Conservation (phyloP, 1,140 invertebrate species). For the Diprion similis region DNA sequence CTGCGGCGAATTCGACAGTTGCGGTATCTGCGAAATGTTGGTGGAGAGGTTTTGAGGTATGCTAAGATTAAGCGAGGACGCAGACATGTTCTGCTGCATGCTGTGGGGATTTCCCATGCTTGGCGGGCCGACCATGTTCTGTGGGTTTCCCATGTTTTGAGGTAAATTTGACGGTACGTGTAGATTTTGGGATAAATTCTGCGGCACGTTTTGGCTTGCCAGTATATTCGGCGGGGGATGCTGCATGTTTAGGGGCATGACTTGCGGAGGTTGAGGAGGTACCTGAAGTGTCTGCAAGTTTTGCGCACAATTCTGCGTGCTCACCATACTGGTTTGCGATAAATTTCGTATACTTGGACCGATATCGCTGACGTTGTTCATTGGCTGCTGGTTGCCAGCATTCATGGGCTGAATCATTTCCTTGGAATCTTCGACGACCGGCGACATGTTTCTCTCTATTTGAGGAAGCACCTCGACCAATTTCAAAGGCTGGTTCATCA, state of each 20-base stretch:
- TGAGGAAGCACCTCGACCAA: slow-evolving; percentile 45
- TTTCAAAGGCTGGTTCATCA: slow-evolving; percentile 49
- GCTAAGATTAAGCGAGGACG: not conserved
- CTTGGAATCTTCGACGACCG: slow-evolving; percentile 24
- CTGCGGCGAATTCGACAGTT: slow-evolving; percentile 49
- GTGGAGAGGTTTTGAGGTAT: slow-evolving; percentile 21
- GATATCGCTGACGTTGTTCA: slow-evolving; percentile 46
- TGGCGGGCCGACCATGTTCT: slow-evolving; percentile 39
- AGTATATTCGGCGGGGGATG: slow-evolving; percentile 45
- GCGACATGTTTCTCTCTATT: slow-evolving; percentile 47
- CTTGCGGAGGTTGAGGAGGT: slow-evolving; percentile 35
- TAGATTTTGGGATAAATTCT: slow-evolving; percentile 52
- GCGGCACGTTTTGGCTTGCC: slow-evolving; percentile 51
- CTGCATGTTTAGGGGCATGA: slow-evolving; percentile 55
- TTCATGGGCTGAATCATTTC: slow-evolving; percentile 19
- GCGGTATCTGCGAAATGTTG: slow-evolving; percentile 47
- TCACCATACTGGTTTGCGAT: slow-evolving; percentile 40
- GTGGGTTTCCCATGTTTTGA: slow-evolving; percentile 34
- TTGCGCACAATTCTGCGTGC: slow-evolving; percentile 21
- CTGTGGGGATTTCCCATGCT: slow-evolving; percentile 36
- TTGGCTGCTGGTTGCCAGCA: slow-evolving; percentile 31
- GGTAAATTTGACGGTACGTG: not conserved
- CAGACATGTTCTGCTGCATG: slow-evolving; percentile 51
- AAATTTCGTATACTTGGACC: slow-evolving; percentile 49
- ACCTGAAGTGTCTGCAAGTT: slow-evolving; percentile 42